A percentile compares a stretch with the other conserved stretches of the same genome.
Evolutionary conservation across 2,888 invertebrate genomes (phyloP).

Genomic region (Pantelozetes paolii): DNA sequence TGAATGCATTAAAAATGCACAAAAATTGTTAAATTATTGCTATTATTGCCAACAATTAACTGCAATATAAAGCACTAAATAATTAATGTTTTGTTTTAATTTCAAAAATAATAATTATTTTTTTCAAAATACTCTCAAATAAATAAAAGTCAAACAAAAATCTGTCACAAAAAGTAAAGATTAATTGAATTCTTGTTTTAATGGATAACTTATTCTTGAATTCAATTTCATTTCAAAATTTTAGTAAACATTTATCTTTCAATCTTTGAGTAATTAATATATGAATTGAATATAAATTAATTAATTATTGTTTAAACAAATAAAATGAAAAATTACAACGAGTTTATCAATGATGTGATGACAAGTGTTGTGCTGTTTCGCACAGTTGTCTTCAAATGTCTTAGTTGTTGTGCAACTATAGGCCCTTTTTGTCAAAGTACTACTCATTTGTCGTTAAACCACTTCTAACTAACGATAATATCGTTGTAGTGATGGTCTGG

Average conservation of each 20-base stretch:
- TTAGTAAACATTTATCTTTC: no score
- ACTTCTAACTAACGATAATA: constrained; percentile 1
- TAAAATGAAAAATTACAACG: background rate
- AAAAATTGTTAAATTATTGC: background rate
- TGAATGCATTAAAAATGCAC: background rate
- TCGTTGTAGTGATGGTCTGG: background rate
- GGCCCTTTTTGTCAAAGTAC: constrained; percentile 17
- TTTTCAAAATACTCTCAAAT: no score
- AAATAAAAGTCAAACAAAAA: no score
- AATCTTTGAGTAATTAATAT: background rate
- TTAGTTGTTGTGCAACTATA: constrained; percentile 4
- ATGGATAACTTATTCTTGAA: no score
- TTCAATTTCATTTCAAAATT: no score
- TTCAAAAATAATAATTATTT: background rate
- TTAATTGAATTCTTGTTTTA: no score
- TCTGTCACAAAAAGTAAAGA: no score
- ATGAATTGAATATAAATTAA: background rate
- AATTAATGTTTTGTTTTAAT: background rate
- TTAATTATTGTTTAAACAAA: constrained; percentile 4
- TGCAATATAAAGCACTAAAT: background rate
- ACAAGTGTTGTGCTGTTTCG: constrained; percentile 7
- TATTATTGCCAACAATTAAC: background rate
- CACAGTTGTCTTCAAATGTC: background rate
- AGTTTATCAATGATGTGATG: background rate
- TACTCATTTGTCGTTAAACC: constrained; percentile 37